Evolutionary conservation across 2,113 vertebrate species (phyloP).

Genomic region (Onychostruthus taczanowskii): DNA sequence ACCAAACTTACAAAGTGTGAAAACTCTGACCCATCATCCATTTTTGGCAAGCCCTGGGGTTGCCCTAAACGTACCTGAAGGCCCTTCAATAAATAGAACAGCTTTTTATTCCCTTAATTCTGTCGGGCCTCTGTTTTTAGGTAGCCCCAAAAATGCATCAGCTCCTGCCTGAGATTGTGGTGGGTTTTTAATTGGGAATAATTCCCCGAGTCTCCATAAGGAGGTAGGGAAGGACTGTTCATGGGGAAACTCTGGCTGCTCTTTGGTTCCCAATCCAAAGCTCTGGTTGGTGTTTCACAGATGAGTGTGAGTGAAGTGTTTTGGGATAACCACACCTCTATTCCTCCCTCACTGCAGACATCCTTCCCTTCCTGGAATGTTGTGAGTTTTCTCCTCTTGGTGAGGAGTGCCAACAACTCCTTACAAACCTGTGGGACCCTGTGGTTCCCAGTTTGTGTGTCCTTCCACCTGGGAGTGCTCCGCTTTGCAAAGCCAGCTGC

Average conservation of each 20-base stretch:
- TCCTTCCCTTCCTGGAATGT: accelerated
- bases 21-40: not conserved
- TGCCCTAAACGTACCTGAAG: not conserved
- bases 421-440: not conserved
- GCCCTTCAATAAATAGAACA: not conserved
- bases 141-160: not conserved
- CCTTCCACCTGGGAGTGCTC: not conserved
- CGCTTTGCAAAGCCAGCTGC: not conserved
- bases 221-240: not conserved
- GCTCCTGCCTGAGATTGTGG: not conserved
- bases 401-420: not conserved
- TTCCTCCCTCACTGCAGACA: not conserved
- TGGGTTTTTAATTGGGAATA: not conserved
- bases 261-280: not conserved
- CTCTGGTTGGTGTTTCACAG: not conserved
- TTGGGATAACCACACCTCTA: not conserved
- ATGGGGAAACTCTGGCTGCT: not conserved
- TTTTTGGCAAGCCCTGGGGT: not conserved
- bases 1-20: not conserved
- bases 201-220: not conserved
- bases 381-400: not conserved
- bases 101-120: not conserved
- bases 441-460: not conserved
- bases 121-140: not conserved
- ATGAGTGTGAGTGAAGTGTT: not conserved